Evolutionary conservation across 2,888 invertebrate species (phyloP).

Genomic region (Xanthorhoe designata): DNA sequence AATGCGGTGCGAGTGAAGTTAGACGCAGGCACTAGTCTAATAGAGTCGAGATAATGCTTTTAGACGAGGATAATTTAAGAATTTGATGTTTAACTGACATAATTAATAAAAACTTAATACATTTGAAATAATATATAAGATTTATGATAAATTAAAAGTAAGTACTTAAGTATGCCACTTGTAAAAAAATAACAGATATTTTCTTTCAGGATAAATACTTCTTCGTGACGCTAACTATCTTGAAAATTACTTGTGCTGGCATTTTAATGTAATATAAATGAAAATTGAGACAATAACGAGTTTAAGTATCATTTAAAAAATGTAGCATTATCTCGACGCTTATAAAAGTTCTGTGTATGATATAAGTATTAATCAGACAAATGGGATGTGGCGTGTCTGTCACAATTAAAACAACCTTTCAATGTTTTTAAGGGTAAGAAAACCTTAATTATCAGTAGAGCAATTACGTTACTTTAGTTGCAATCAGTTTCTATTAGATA

Average conservation of each 20-base stretch:
- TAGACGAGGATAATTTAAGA: background rate
- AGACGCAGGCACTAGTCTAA: slow-evolving; percentile 59
- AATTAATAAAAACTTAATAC: background rate
- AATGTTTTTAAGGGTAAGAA: background rate
- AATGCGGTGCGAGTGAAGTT: slow-evolving; percentile 78
- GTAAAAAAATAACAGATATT: background rate
- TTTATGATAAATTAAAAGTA: no score
- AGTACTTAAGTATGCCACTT: no score
- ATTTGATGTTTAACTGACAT: background rate
- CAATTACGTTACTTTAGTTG: background rate
- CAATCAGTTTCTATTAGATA: background rate
- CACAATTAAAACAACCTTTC: background rate
- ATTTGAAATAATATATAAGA: background rate
- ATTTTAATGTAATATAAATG: no score
- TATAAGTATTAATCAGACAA: slow-evolving; percentile 28
- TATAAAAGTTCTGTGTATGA: slow-evolving; percentile 11
- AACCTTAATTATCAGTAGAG: background rate
- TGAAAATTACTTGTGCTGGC: no score
- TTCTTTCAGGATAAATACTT: no score
- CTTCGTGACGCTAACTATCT: no score
- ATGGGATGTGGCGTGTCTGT: slow-evolving; percentile 18
- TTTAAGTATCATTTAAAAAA: background rate
- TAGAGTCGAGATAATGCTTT: slow-evolving; percentile 31
- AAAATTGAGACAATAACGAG: no score
- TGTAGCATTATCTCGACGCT: slow-evolving; percentile 10